phyloP scores from a whole-genome alignment of 2,888 invertebrate species.

The Amphipyra tragopoginis region DNA sequence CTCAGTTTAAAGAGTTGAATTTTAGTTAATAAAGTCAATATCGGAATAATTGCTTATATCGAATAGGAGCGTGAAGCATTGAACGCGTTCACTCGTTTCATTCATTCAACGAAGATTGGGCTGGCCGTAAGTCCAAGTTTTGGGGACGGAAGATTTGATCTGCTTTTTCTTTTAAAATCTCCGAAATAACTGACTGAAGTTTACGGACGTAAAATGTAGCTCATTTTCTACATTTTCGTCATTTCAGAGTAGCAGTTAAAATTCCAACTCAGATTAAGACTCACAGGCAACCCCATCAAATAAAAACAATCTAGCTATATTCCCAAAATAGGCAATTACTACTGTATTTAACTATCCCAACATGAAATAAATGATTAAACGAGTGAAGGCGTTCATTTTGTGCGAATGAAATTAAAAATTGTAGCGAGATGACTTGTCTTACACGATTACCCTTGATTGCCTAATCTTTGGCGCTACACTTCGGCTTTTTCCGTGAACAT shows the following conservation, averaged over 20 bases:
- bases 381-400: conserved; percentile 50
- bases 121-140: conserved; percentile 1
- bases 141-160: conserved; percentile 19
- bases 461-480: conserved; percentile 34
- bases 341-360: neutral
- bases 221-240: neutral
- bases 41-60: conserved; percentile 46
- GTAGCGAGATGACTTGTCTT: conserved; percentile 54
- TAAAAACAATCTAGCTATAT: neutral
- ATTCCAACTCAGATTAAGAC: neutral
- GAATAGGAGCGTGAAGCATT: conserved; percentile 48
- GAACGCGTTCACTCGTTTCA: conserved; percentile 29
- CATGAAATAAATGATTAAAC: conserved; percentile 25
- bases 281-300: too few relatives aligned
- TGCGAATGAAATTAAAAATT: conserved; percentile 50
- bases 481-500: conserved; percentile 37
- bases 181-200: too few relatives aligned
- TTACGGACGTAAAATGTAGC: too few relatives aligned
- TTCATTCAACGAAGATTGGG: conserved; percentile 17
- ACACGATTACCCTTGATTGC: conserved; percentile 58
- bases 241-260: conserved; percentile 11
- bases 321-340: neutral
- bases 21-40: conserved; percentile 52
- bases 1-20: too few relatives aligned
- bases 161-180: too few relatives aligned